These are phyloP conservation scores for Forpus xanthops DNA, from an alignment of 2,797 vertebrate species.

Conservation along the genomic window DNA sequence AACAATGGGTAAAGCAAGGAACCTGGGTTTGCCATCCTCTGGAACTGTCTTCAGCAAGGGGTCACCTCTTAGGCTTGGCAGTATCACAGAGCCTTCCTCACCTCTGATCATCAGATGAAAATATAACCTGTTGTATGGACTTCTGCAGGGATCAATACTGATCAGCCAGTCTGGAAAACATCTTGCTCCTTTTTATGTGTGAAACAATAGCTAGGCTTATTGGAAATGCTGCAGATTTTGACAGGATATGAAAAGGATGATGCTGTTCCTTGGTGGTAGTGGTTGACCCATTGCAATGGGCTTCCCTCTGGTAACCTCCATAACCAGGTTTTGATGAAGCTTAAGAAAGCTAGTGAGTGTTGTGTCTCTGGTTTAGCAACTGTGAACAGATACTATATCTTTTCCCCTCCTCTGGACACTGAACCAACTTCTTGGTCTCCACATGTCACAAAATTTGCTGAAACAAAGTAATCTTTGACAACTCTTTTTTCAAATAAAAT, in stretches of 20 bases:
- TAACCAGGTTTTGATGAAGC: not conserved
- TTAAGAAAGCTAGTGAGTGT: rapidly evolving
- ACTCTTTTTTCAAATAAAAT: not conserved
- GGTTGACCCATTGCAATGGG: not conserved
- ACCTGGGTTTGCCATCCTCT: not conserved
- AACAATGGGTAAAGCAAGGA: not conserved
- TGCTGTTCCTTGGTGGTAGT: not conserved
- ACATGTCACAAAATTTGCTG: not conserved
- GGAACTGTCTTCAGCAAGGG: not conserved
- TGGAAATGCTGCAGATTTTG: not conserved
- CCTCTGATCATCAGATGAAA: not conserved
- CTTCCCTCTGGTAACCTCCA: not conserved
- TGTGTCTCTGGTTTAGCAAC: not conserved
- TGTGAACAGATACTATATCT: not conserved
- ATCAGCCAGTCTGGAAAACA: not conserved
- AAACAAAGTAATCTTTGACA: not conserved
- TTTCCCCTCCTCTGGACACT: not conserved
- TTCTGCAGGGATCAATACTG: not conserved
- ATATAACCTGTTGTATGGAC: not conserved
- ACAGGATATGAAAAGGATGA: not conserved
- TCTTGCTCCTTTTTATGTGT: not conserved
- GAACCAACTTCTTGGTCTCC: not conserved
- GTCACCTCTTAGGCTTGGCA: not conserved
- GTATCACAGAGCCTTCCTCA: not conserved
- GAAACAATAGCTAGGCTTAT: not conserved